phyloP scores from a whole-genome alignment of 2,888 invertebrate genomes.

The Andrena flavipes region DNA sequence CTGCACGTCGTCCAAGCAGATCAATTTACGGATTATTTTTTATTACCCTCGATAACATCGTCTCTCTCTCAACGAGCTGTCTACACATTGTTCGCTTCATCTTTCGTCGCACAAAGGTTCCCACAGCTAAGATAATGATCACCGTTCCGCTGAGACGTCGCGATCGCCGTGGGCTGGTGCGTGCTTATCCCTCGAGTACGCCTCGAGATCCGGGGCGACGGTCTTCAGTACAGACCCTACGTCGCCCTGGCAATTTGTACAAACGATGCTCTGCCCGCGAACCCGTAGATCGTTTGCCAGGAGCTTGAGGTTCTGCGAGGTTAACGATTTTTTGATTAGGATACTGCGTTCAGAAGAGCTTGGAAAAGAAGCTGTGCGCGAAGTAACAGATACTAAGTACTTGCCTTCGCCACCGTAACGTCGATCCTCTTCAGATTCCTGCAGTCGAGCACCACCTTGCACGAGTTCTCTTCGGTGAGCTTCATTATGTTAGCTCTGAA shows the following conservation, averaged over 20 bases:
- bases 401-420: constrained; percentile 88
- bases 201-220: constrained; percentile 72
- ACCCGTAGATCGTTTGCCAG: constrained; percentile 86
- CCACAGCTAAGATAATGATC: neutral
- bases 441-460: constrained; percentile 85
- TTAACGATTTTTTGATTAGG: neutral
- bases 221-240: constrained; percentile 63
- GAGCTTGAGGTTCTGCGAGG: constrained; percentile 86
- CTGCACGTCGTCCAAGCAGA: too few species aligned
- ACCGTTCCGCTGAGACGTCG: neutral
- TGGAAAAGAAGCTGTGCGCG: neutral
- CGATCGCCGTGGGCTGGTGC: neutral
- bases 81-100: neutral
- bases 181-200: constrained; percentile 1
- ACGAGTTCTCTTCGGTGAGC: constrained; percentile 67
- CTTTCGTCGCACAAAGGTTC: too few species aligned
- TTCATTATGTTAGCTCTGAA: constrained; percentile 86
- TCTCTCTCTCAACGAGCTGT: neutral
- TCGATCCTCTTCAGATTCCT: constrained; percentile 87
- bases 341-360: neutral
- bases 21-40: too few species aligned
- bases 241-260: constrained; percentile 85
- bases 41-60: too few species aligned
- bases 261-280: constrained; percentile 85
- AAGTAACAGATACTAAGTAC: neutral